Evolutionary conservation across 30 jellyfish, hydroid and myxozoan genomes (phyloP).

Genomic region (Mastigias papua): DNA sequence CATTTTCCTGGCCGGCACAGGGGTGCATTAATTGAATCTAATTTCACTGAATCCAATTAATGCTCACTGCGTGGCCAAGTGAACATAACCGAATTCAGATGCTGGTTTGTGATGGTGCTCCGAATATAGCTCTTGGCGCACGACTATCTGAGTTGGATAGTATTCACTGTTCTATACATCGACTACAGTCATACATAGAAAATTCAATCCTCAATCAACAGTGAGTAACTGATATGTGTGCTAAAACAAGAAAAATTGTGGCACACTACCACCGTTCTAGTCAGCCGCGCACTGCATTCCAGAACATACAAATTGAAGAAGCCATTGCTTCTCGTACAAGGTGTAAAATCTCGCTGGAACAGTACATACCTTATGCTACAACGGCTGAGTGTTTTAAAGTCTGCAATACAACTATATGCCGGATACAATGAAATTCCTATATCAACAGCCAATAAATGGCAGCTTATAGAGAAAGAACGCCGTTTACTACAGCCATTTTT

Average conservation of each 20-base stretch:
- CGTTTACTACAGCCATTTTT: conserved; percentile 65
- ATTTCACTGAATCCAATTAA: conserved; percentile 42
- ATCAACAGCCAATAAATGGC: conserved; percentile 69
- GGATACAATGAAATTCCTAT: conserved; percentile 64
- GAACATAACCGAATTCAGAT: conserved; percentile 64
- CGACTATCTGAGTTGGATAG: conserved; percentile 61
- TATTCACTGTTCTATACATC: conserved; percentile 71
- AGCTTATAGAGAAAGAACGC: conserved; percentile 61
- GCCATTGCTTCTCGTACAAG: conserved; percentile 16
- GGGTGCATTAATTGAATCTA: conserved; percentile 52
- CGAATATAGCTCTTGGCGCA: conserved; percentile 65
- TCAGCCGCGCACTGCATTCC: conserved; percentile 78
- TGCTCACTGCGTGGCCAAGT: conserved; percentile 69
- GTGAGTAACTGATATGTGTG: conserved; percentile 69
- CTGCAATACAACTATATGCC: conserved; percentile 57
- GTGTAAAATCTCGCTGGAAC: conserved; percentile 35
- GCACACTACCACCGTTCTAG: conserved; percentile 77
- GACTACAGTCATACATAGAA: conserved; percentile 45
- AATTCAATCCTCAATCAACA: conserved; percentile 61
- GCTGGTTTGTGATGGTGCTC: conserved; percentile 82
- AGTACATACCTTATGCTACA: conserved; percentile 51
- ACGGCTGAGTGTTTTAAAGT: conserved; percentile 17
- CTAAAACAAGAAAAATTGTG: conserved; percentile 61
- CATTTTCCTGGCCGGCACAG: conserved; percentile 78
- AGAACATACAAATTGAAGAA: conserved; percentile 68